Conservation (phyloP, 2,113 vertebrate genomes). For the Oreotrochilus melanogaster region DNA sequence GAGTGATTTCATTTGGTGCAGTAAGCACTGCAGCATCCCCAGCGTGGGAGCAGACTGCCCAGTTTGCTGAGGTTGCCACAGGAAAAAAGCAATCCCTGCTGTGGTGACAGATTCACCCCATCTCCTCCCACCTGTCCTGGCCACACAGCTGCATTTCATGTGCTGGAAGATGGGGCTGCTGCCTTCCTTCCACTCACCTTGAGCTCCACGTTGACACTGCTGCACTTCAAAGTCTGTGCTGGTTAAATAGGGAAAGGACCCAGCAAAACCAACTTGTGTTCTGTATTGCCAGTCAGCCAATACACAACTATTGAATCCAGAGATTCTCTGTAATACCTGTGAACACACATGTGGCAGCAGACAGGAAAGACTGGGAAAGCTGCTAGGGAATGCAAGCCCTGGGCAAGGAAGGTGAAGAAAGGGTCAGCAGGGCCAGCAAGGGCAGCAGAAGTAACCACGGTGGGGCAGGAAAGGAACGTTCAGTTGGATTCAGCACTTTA, state of each 20-base stretch:
- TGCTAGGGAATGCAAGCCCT: not conserved
- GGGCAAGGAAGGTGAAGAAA: not conserved
- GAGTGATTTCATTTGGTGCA: accelerated
- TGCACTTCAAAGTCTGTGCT: accelerated
- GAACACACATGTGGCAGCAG: no score
- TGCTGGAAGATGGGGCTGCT: not conserved
- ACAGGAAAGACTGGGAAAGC: not conserved
- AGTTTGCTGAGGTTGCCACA: accelerated
- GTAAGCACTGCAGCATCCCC: not conserved
- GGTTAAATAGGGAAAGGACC: not conserved
- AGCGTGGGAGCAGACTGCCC: accelerated
- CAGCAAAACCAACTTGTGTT: accelerated
- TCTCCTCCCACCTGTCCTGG: not conserved
- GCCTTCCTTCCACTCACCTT: accelerated
- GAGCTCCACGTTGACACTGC: not conserved
- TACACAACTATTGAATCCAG: no score
- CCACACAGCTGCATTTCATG: not conserved
- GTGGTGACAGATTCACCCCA: accelerated
- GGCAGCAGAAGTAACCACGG: accelerated
- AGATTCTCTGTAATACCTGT: no score
- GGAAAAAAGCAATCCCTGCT: not conserved
- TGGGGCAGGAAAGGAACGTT: accelerated
- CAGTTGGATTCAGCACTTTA: accelerated
- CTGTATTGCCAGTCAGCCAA: not conserved
- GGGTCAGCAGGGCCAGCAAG: accelerated